Base-by-base conservation (phyloP, 1,140 invertebrate genomes). In the Aricia agestis region DNA sequence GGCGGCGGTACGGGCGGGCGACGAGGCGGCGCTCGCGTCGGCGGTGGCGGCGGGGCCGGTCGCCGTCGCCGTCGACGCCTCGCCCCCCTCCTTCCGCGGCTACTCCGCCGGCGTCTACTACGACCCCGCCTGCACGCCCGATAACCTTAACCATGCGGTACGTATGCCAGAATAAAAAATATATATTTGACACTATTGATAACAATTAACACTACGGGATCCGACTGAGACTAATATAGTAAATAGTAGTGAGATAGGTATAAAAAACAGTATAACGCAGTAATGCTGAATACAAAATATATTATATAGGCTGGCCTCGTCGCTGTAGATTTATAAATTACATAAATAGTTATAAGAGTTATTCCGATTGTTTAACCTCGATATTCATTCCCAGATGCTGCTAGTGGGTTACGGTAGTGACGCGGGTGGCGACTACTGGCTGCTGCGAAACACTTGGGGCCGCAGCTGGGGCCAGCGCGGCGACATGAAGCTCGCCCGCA, bases 401-500 rank as follows among this genome's bases (percentile, higher is more conserved):
- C 6, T 63, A 17, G 94, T 95, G n/a, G 94, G 93, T 5, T 94
- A 93, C 82, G 93, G 95, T 72, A 94, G 93, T 13, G 91, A 94
- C 71, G 76, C 82, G 57, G 93, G 93, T 13, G 76, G 91, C 67
- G 93, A 93, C 71, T 94, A 92, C 78, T 94, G 93, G 92, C 75
- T 94, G 69, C 89, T 94, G 32, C 94, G 94, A 88, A 94, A 94
- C 82, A 97, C 95, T 74, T 98, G 96, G 96, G 95, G 95, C 36
- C 89, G 88, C 69, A 90, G 84, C 2, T 98, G 97, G 97, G 97
- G 98, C 18, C 92, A 94, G 19, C 78, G 95, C 3, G 98, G 98
- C 19, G 98, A 97, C 92, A 96, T 98, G 72, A 95, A 95, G 89
- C 98, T 99, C 94, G 92, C 95, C 1, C 93, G 97, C 74, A 98